Percentiles rank a stretch among this genome's conserved stretches.
phyloP scores from a whole-genome alignment of 2,113 vertebrate species.

The Pituophis catenifer region DNA sequence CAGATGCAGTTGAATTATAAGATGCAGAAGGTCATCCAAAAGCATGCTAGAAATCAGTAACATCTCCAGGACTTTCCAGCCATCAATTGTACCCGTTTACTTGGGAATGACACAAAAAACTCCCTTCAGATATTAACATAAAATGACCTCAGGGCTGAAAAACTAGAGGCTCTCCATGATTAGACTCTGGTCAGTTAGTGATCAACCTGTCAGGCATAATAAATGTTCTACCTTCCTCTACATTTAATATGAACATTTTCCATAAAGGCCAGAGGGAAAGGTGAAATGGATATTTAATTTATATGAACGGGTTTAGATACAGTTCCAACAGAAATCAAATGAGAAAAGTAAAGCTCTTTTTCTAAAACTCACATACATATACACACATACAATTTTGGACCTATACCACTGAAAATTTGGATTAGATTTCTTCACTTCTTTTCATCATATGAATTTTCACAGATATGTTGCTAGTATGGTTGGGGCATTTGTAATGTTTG shows the following conservation, averaged over 20 bases:
- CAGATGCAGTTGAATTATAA: not conserved
- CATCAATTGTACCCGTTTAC: not conserved
- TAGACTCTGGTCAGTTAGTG: not conserved
- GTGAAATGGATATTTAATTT: not conserved
- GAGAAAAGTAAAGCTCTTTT: not conserved
- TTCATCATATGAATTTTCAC: slow-evolving; percentile 42
- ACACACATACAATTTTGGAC: not conserved
- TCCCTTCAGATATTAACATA: not conserved
- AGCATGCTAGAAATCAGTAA: not conserved
- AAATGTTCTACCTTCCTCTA: not conserved
- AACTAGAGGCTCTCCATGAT: too few relatives aligned
- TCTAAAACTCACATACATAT: not conserved
- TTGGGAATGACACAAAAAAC: not conserved
- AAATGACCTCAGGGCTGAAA: not conserved
- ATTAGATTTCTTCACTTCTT: slow-evolving; percentile 40
- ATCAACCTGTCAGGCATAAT: not conserved
- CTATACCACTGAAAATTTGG: slow-evolving; percentile 20
- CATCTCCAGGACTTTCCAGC: not conserved
- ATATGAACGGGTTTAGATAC: not conserved
- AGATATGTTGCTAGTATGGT: slow-evolving; percentile 43
- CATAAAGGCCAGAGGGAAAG: not conserved
- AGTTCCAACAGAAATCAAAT: not conserved
- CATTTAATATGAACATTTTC: slow-evolving; percentile 8
- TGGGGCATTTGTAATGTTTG: slow-evolving; percentile 36
- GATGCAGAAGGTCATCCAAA: not conserved